Evolutionary conservation across 2,888 invertebrate genomes (phyloP).

Genomic region (Philopedon plagiatum): DNA sequence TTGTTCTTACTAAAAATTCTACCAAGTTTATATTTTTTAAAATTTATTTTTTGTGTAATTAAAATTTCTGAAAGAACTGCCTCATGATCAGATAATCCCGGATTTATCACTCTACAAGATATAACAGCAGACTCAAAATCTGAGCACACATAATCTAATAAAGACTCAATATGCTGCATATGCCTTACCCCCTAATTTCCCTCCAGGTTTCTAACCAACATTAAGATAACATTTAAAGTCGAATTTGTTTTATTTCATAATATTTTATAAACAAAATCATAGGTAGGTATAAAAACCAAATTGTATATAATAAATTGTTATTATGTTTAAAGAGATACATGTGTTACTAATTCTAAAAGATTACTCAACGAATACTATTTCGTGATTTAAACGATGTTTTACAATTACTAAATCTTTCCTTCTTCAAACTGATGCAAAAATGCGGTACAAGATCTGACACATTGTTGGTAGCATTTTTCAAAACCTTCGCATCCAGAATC

Average conservation of each 20-base stretch:
- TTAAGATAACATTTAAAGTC: neutral
- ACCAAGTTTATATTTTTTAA: too few species aligned
- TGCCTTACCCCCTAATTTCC: too few species aligned
- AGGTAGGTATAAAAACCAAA: neutral
- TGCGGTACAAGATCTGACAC: constrained; percentile 76
- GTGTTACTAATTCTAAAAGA: neutral
- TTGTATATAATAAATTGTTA: neutral
- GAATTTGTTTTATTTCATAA: neutral
- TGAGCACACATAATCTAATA: too few species aligned
- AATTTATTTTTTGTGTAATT: too few species aligned
- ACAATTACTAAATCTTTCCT: constrained; percentile 28
- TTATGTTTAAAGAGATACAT: neutral
- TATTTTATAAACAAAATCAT: neutral
- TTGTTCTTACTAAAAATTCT: too few species aligned
- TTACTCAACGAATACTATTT: neutral
- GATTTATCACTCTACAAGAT: too few species aligned
- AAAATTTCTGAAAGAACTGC: too few species aligned
- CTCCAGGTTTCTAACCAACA: too few species aligned
- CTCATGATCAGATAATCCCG: too few species aligned
- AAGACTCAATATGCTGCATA: too few species aligned
- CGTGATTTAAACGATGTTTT: neutral
- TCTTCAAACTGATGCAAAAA: constrained; percentile 71
- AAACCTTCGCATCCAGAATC: constrained; percentile 79
- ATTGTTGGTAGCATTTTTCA: constrained; percentile 83
- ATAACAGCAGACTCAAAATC: too few species aligned